A percentile compares a stretch with the other conserved stretches of the same genome.
phyloP scores from a whole-genome alignment of 2,888 invertebrate genomes.

The Sminthurides aquaticus region DNA sequence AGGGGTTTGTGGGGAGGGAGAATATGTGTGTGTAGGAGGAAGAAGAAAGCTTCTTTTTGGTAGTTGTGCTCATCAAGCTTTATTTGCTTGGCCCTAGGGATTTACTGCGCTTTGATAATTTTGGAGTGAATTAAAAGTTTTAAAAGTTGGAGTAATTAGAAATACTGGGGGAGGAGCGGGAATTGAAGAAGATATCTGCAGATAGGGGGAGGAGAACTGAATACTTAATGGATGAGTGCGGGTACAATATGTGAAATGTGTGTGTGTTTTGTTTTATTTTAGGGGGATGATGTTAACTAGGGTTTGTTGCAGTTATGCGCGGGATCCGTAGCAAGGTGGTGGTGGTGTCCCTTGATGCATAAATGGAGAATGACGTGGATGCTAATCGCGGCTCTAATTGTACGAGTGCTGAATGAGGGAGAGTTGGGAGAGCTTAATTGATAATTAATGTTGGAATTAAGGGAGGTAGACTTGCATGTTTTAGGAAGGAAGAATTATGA shows the following conservation, averaged over 20 bases:
- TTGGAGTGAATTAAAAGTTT: too few species aligned
- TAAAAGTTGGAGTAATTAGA: too few species aligned
- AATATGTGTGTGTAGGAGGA: too few species aligned
- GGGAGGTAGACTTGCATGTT: not conserved
- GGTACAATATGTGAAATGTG: not conserved
- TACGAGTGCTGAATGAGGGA: not conserved
- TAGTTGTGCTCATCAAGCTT: too few species aligned
- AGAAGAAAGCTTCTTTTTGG: too few species aligned
- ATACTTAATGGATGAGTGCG: not conserved
- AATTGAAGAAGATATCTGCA: too few species aligned
- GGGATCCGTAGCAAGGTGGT: not conserved
- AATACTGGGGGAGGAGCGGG: too few species aligned
- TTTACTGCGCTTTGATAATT: too few species aligned
- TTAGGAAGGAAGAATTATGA: constrained; percentile 3
- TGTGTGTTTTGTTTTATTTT: not conserved
- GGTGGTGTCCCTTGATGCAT: not conserved
- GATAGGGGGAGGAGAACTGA: not conserved
- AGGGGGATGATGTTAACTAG: not conserved
- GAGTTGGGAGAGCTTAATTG: not conserved
- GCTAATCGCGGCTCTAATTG: not conserved
- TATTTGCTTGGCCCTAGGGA: too few species aligned
- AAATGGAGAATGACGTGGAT: not conserved
- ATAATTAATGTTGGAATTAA: constrained; percentile 2
- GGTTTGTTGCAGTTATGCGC: not conserved
- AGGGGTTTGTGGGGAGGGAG: too few species aligned